Percentiles rank a stretch among this genome's conserved stretches.
Conservation (phyloP, 1,140 invertebrate species). For the Drosophila murphyi region DNA sequence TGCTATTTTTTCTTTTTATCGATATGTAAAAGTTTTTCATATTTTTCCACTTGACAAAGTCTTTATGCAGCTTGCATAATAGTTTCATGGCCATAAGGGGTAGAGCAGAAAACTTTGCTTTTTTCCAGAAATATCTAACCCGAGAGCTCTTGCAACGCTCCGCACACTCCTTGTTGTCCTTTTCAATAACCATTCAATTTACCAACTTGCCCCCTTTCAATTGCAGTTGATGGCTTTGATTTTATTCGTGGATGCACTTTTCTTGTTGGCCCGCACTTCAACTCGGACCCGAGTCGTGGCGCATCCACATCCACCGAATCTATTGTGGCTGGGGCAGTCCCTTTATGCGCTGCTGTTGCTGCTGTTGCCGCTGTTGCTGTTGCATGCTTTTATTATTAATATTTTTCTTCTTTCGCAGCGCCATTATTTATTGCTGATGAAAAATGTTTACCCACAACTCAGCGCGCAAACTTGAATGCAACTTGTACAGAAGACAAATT, state of each 20-base stretch:
- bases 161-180: conserved; percentile 35
- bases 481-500: conserved; percentile 79
- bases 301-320: conserved; percentile 18
- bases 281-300: neutral
- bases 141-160: neutral
- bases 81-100: conserved; percentile 75
- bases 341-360: conserved; percentile 21
- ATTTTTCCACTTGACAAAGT: conserved; percentile 83
- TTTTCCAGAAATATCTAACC: conserved; percentile 31
- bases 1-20: conserved; percentile 65
- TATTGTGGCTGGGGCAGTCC: conserved; percentile 21
- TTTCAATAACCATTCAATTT: conserved; percentile 82
- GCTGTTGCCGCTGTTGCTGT: conserved; percentile 30
- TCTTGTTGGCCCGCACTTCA: conserved; percentile 57
- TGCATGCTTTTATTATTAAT: conserved; percentile 81
- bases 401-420: conserved; percentile 50
- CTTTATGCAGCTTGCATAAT: conserved; percentile 82
- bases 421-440: conserved; percentile 82
- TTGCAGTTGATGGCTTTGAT: conserved; percentile 83
- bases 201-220: conserved; percentile 47
- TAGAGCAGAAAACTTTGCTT: conserved; percentile 68
- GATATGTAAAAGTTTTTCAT: conserved; percentile 82
- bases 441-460: conserved; percentile 80
- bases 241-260: conserved; percentile 83
- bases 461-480: conserved; percentile 74